A percentile compares a stretch with the other conserved stretches of the same genome.
These are phyloP conservation scores for Pseudonaja textilis DNA, from an alignment of 2,113 vertebrate genomes.

Conservation along the genomic window DNA sequence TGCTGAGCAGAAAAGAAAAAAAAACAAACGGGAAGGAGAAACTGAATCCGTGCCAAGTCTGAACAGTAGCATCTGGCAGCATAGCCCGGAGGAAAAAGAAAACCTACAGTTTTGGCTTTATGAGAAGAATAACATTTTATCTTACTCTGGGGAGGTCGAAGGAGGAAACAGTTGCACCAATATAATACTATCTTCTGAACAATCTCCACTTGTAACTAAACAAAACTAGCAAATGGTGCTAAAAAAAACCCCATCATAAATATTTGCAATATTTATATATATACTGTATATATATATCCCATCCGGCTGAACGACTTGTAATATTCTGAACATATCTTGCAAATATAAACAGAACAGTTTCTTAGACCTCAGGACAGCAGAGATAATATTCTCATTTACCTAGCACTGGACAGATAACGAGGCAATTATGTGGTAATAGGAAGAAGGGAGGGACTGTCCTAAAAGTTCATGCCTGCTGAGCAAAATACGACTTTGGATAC, in stretches of 20 bases:
- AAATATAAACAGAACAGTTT: background rate
- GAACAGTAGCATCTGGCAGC: constrained; percentile 51
- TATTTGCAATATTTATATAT: background rate
- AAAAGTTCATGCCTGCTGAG: background rate
- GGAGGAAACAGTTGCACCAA: constrained; percentile 30
- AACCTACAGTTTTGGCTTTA: constrained; percentile 43
- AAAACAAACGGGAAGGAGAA: constrained; percentile 49
- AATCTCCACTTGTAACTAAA: background rate
- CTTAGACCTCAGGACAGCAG: background rate
- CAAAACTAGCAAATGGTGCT: background rate
- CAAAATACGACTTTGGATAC: background rate
- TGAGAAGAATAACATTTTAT: constrained; percentile 50
- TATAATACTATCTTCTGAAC: constrained; percentile 28
- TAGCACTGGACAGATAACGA: background rate
- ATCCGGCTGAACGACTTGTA: background rate
- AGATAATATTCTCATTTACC: background rate
- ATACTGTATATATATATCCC: background rate
- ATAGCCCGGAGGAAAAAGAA: constrained; percentile 47
- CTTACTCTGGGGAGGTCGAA: constrained; percentile 45
- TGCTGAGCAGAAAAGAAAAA: constrained; percentile 46
- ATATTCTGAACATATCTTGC: background rate
- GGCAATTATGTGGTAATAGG: background rate
- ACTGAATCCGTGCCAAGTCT: constrained; percentile 46
- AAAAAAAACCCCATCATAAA: background rate
- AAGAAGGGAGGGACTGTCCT: background rate